phyloP scores from a whole-genome alignment of 2,113 vertebrate species.

The Asarcornis scutulata region DNA sequence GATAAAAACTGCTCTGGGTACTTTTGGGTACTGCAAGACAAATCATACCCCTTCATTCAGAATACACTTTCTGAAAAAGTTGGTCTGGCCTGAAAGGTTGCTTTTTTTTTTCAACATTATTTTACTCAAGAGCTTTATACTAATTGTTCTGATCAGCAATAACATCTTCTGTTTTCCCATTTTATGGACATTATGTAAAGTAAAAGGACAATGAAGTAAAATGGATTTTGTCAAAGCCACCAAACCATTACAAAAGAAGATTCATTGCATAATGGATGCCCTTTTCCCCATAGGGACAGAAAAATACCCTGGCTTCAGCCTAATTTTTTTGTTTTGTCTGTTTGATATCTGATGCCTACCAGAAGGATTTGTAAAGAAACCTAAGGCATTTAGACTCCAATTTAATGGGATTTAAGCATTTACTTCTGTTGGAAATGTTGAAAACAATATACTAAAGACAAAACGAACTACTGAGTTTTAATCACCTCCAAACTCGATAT shows the following conservation, averaged over 20 bases:
- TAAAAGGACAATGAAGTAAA: constrained; percentile 65
- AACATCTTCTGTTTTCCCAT: constrained; percentile 46
- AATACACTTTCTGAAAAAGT: background rate
- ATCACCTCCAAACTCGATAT: constrained; percentile 51
- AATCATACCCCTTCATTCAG: background rate
- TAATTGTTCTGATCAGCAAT: constrained; percentile 57
- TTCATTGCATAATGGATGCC: constrained; percentile 57
- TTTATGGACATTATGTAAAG: constrained; percentile 58
- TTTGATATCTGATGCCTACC: constrained; percentile 67
- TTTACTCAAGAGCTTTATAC: background rate
- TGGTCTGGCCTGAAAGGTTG: background rate
- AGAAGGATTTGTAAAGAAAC: constrained; percentile 63
- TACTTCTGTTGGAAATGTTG: constrained; percentile 49
- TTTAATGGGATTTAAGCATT: constrained; percentile 58
- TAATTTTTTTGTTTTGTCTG: constrained; percentile 61
- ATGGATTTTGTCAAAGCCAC: constrained; percentile 66
- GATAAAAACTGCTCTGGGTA: background rate
- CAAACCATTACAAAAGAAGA: constrained; percentile 65
- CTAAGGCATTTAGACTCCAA: constrained; percentile 45
- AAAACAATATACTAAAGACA: constrained; percentile 38
- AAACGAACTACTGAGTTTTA: constrained; percentile 27
- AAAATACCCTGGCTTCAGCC: constrained; percentile 59
- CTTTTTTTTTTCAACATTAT: background rate
- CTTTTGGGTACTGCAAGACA: background rate
- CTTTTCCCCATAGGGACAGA: constrained; percentile 57